A percentile compares a stretch with the other conserved stretches of the same genome.
phyloP scores from a whole-genome alignment of 2,888 invertebrate species.

The Taphrorychus bicolor region DNA sequence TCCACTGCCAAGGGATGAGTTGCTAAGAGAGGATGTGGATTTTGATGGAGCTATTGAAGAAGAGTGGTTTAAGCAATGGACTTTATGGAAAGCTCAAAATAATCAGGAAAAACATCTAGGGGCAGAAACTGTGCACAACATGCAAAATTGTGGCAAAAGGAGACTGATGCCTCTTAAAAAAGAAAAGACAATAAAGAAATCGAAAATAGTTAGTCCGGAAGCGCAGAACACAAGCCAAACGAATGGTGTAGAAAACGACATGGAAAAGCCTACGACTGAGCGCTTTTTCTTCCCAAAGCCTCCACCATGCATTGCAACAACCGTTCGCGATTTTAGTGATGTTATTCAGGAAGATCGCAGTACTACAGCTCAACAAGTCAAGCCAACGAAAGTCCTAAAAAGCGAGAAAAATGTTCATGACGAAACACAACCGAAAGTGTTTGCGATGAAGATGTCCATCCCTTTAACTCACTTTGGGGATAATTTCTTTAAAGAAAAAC shows the following conservation, averaged over 20 bases:
- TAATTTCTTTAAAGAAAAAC: not conserved
- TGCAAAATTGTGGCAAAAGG: not conserved
- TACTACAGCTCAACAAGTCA: not conserved
- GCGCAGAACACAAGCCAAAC: not conserved
- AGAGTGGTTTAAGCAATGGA: constrained; percentile 15
- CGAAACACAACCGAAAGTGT: not conserved
- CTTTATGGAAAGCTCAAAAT: not conserved
- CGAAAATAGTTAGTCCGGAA: not conserved
- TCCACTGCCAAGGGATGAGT: constrained; percentile 41
- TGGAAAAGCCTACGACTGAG: not conserved
- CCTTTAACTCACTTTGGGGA: not conserved
- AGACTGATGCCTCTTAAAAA: not conserved
- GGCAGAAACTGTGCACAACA: too few species aligned
- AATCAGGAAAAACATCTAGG: not conserved
- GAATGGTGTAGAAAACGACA: not conserved
- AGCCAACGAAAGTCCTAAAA: not conserved
- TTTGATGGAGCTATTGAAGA: constrained; percentile 19
- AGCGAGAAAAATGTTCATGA: not conserved
- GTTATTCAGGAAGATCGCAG: not conserved
- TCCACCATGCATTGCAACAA: not conserved
- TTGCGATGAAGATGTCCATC: not conserved
- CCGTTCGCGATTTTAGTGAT: not conserved
- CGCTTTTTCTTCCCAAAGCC: not conserved
- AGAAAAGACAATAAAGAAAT: not conserved
- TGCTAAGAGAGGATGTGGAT: constrained; percentile 6